Evolutionary conservation across 1,140 invertebrate species (phyloP), one percentile per base, ranked within the genome.

Genomic region (Streblospio benedicti): DNA sequence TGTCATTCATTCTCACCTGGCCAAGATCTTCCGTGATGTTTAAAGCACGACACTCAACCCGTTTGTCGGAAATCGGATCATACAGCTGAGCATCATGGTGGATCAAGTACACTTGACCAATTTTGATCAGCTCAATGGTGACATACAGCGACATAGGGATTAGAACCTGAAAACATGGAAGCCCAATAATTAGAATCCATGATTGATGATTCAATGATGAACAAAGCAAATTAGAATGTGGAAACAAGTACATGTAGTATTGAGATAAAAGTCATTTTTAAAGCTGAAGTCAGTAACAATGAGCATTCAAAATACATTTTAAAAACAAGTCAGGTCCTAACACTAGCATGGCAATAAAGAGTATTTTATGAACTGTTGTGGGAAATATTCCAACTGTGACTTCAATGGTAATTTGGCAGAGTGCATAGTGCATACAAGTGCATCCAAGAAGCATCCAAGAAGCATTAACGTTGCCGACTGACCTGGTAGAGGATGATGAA

Each of bases 1-100:
- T 20, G 59, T 80, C 52, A 50, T 56, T 60, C 52, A 25, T 60
- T 54, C 30, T 51, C n/a, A 20, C 44, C 64, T 95, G 92, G 4
- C 94, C 94, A 47, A 97, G 81, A 76, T 98, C 93, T 76, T 98
- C 94, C 0, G 93, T 92, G 52, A 97, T 97, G 74, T 97, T 98
- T 63, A 97, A 81, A 32, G 94, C 93, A 56, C 93, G 82, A 75
- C 93, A 97, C 77, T 96, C 91, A 18, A 90, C 85, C 62, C 87
- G 80, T 67, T 89, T 93, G 71, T 91, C 87, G 5, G 85, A 88
- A 9, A 61, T 80, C 12, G 84, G 76, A 79, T 97, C 90, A 71
- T 88, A 92, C 64, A 98, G 79, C 49, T 91, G 85, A 3, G 85
- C 77, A 75, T 97, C 93, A 67, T 92, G 86, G 66, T 93, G 88